Evolutionary conservation across 2,113 vertebrate genomes (phyloP), one percentile per base, ranked within the genome.

Genomic region (Caretta caretta): DNA sequence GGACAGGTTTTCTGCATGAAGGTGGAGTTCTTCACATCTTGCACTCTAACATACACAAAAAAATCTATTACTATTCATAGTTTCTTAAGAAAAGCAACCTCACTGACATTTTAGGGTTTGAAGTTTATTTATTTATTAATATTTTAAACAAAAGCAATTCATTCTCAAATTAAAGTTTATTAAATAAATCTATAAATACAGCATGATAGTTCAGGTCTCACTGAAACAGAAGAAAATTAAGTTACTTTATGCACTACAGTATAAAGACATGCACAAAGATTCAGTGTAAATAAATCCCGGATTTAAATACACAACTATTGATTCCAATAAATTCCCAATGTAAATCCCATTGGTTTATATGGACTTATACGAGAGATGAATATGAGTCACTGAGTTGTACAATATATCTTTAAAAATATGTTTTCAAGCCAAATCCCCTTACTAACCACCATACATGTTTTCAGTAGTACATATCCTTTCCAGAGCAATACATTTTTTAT

Each of bases 1-100:
- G 51, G 99, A 99, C 76, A 99, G 98, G 88, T 99, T 99, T 97
- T 99, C 99, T 19, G 99, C 99, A 1, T 99, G 99, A 96, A 99
- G 99, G 97, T 99, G 99, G 80, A 99, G 99, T 96, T 99, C 99
- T 98, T 99, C 99, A 91, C 99, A 99, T 80, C 98, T 99, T 56
- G 98, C 96, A 72, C 98, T 99, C 99, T 99, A 95, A 96, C 4
- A 98, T 96, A 93, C 2, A 96, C 96, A 2, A 92, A 19, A 84
- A 98, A 27, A 94, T 95, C 19, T 83, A 84, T 65, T 82, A 17
- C 69, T 85, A 93, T 1, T 59, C 76, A 14, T 12, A 93, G 25
- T 3, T 84, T 89, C 10, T 27, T 88, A 16, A 62, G 57, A 49
- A 90, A 93, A 91, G 13, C 9, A 25, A 79, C 10, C 42, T 56